These are phyloP conservation scores for Asteroscopus sphinx DNA, from an alignment of 2,888 invertebrate species.

Conservation along the genomic window DNA sequence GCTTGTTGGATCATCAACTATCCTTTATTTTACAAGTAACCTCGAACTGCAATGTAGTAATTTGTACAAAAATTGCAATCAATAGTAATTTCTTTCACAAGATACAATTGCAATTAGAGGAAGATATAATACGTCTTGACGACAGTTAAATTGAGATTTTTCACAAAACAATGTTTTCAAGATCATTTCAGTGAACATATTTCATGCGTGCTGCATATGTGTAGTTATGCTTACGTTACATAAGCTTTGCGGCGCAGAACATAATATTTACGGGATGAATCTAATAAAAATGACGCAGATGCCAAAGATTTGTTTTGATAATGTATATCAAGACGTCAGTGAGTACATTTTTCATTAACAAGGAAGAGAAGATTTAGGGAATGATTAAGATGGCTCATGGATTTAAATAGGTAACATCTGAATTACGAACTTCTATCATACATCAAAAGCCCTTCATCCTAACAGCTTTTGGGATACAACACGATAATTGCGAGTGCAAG, in stretches of 20 bases:
- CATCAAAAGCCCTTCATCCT: constrained; percentile 39
- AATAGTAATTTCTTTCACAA: constrained; percentile 27
- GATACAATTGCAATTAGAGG: constrained; percentile 33
- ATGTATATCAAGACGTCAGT: constrained; percentile 9
- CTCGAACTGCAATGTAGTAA: constrained; percentile 41
- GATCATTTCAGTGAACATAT: too few relatives aligned
- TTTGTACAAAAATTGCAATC: constrained; percentile 28
- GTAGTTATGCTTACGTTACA: not conserved
- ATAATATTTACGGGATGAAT: constrained; percentile 45
- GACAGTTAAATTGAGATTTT: too few relatives aligned
- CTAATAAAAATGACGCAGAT: constrained; percentile 34
- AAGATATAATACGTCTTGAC: not conserved
- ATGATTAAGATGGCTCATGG: constrained; percentile 26
- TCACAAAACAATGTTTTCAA: too few relatives aligned
- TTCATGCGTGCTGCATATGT: not conserved
- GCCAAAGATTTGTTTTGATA: constrained; percentile 32
- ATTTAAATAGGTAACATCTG: constrained; percentile 11
- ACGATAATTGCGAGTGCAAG: too few relatives aligned
- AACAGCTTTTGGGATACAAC: constrained; percentile 34
- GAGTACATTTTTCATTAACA: constrained; percentile 4
- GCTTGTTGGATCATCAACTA: constrained; percentile 59
- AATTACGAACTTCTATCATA: constrained; percentile 20
- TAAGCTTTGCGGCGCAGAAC: constrained; percentile 6
- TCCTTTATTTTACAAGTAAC: constrained; percentile 56
- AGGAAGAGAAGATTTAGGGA: constrained; percentile 3